phyloP scores from a whole-genome alignment of 92 coral and sea anemone species.

The Zoanthus gigantus region DNA sequence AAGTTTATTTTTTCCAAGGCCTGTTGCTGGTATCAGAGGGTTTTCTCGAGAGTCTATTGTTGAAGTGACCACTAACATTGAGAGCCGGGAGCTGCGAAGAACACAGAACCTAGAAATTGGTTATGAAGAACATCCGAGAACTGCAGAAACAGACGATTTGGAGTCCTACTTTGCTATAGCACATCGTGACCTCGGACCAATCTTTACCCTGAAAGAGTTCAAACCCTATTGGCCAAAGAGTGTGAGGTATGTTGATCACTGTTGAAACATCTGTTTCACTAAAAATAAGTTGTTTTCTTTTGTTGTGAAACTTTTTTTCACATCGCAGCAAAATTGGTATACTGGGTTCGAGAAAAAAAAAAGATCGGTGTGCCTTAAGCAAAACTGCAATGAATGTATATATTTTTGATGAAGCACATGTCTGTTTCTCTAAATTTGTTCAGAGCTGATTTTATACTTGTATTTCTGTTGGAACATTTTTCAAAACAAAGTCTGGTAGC shows the following conservation, averaged over 20 bases:
- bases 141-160: conserved; percentile 37
- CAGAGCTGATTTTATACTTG: not conserved
- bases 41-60: conserved; percentile 47
- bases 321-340: not conserved
- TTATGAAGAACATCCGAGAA: conserved; percentile 39
- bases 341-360: not conserved
- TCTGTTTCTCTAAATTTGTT: not conserved
- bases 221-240: conserved; percentile 51
- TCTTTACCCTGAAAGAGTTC: conserved; percentile 49
- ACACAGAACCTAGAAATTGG: conserved; percentile 11
- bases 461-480: too few species aligned
- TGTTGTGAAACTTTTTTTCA: not conserved
- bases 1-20: conserved; percentile 7
- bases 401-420: not conserved
- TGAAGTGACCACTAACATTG: conserved; percentile 56
- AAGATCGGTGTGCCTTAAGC: not conserved
- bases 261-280: too few species aligned
- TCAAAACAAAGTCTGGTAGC: too few species aligned
- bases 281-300: too few species aligned
- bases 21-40: conserved; percentile 48
- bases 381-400: not conserved
- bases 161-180: conserved; percentile 30
- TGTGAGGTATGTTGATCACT: conserved; percentile 23
- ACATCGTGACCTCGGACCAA: conserved; percentile 47
- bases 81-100: conserved; percentile 52